Evolutionary conservation across 92 coral and sea anemone genomes (phyloP), one percentile per base, ranked within the genome.

Genomic region (Pocillopora grandis): DNA sequence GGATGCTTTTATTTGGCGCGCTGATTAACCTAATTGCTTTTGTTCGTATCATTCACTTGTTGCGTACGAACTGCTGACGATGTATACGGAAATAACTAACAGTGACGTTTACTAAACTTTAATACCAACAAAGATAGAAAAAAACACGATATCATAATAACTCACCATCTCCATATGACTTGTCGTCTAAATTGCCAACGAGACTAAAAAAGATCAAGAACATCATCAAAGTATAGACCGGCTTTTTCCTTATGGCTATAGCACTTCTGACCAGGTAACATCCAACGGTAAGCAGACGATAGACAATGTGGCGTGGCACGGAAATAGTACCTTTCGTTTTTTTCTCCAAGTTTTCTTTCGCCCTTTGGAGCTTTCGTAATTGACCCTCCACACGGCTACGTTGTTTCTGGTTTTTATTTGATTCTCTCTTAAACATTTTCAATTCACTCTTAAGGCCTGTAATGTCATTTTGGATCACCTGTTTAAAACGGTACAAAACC

Each of bases 131-230:
- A 6, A 57, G 27, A 35, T 10, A 37, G 64, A 74, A 21, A 27
- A 71, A 49, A 14, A 42, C 7, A 42, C 7, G 4, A 3, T 42
- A 6, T 42, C 49, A 42, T 42, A 42, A 42, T 58, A 57, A 76
- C 83, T 21, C 71, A 52, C 83, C 83, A 66, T 79, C 83, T 27
- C 58, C 67, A 60, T 49, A 67, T 55, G 83, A 79, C 19, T 56
- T 66, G 75, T 79, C 64, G 48, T 79, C 83, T 74, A 79, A 15
- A 49, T 21, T 55, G 55, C 17, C 31, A 66, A 23, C 55, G 17
- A 55, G 23, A 56, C 83, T 56, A 79, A 63, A 79, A 17, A 79
- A 17, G 27, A 66, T n/a, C 65, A 79, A 27, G n/a, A 79, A 55
- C 62, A 42, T 52, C 42, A 79, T 52, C 10, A 59, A 79, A 15